Evolutionary conservation across 2,113 vertebrate genomes (phyloP).

Genomic region (Chitala chitala): DNA sequence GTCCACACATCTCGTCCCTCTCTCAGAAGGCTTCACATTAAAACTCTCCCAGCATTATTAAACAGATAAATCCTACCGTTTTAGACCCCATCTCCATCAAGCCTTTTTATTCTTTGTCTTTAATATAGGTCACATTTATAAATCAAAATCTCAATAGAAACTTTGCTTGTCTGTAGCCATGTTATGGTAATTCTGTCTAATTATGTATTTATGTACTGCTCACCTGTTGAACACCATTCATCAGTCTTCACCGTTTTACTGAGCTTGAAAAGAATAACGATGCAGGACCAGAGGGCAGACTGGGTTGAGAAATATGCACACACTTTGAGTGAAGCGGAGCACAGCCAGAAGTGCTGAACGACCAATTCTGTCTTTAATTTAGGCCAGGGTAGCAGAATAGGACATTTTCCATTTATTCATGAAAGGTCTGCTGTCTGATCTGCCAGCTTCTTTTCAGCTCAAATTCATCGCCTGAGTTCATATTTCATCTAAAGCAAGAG

Average conservation of each 20-base stretch:
- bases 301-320: not conserved
- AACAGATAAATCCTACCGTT: constrained; percentile 16
- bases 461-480: not conserved
- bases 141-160: not conserved
- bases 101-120: not conserved
- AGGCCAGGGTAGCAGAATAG: not conserved
- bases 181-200: not conserved
- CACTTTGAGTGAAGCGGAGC: no score
- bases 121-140: not conserved
- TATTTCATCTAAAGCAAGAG: no score
- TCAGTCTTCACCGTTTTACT: not conserved
- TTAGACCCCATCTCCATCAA: not conserved
- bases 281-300: not conserved
- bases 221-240: not conserved
- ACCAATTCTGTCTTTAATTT: not conserved
- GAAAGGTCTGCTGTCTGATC: no score
- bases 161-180: not conserved
- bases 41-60: constrained; percentile 7
- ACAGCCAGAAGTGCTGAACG: not conserved
- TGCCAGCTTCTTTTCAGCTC: no score
- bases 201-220: not conserved
- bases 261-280: not conserved
- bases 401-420: not conserved
- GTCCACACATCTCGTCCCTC: not conserved
- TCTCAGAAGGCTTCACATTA: not conserved